These are phyloP conservation scores for Tipula helvola DNA, from an alignment of 2,888 invertebrate species.

Conservation along the genomic window DNA sequence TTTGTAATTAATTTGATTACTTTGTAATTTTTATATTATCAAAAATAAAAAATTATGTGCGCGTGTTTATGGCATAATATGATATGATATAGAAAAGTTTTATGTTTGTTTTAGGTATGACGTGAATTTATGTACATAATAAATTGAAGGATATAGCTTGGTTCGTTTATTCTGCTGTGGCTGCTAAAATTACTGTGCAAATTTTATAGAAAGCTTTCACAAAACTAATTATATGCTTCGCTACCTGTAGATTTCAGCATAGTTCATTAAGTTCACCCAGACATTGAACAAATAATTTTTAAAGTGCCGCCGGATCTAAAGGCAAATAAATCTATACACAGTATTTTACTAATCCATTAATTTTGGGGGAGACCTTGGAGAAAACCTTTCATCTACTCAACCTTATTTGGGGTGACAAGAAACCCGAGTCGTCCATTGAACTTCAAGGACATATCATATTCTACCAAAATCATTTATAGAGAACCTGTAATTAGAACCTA, in stretches of 20 bases:
- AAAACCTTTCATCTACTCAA: no score
- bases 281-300: no score
- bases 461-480: no score
- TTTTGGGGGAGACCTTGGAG: no score
- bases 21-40: slow-evolving; percentile 4
- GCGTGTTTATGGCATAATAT: background rate
- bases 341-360: no score
- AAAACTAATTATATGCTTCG: background rate
- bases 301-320: no score
- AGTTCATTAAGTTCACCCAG: no score
- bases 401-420: no score
- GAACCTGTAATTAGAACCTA: no score
- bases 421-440: no score
- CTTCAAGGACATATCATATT: no score
- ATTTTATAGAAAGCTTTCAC: background rate
- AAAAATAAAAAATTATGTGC: background rate
- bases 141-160: background rate
- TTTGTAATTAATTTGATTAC: slow-evolving; percentile 4
- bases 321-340: no score
- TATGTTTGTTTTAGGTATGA: background rate
- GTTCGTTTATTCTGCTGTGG: background rate
- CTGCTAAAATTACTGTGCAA: background rate
- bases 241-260: background rate
- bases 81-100: background rate
- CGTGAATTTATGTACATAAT: background rate